Evolutionary conservation across 2,113 vertebrate genomes (phyloP).

Genomic region (Campylorhamphus procurvoides): DNA sequence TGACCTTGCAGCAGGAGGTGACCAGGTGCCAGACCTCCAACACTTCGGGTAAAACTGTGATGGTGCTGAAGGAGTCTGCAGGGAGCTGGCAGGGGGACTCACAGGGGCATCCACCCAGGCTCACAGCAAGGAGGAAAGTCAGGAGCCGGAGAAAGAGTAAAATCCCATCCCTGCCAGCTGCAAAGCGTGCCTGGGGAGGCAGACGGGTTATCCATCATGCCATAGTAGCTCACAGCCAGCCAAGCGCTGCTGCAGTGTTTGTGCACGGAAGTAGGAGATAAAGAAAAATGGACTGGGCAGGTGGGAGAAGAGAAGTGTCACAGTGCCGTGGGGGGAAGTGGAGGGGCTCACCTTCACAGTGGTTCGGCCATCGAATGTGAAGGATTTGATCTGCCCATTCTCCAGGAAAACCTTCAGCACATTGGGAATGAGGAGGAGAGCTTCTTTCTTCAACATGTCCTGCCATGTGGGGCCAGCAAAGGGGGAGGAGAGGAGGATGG

Average conservation of each 20-base stretch:
- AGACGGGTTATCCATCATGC: not conserved
- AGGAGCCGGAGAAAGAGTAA: not conserved
- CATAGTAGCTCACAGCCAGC: not conserved
- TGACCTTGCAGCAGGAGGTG: not conserved
- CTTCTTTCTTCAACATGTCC: constrained; percentile 99
- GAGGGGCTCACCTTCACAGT: constrained; percentile 88
- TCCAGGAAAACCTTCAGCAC: constrained; percentile 98
- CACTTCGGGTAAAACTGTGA: accelerated
- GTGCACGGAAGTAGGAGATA: not conserved
- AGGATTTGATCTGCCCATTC: constrained; percentile 99
- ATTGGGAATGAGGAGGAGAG: constrained; percentile 95
- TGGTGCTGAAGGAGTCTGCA: not conserved
- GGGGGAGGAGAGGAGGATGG: not conserved
- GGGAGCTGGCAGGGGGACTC: not conserved
- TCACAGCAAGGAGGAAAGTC: not conserved
- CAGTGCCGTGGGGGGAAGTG: accelerated
- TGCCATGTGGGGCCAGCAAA: constrained; percentile 36
- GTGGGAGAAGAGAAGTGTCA: not conserved
- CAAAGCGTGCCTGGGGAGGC: not conserved
- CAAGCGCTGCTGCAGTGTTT: not conserved
- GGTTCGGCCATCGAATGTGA: constrained; percentile 96
- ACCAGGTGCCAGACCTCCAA: not conserved
- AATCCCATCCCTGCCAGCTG: not conserved
- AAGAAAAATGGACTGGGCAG: not conserved
- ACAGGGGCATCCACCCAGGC: not conserved